Conservation (phyloP, 2,113 vertebrate species). For the Microcebus griseorufus region DNA sequence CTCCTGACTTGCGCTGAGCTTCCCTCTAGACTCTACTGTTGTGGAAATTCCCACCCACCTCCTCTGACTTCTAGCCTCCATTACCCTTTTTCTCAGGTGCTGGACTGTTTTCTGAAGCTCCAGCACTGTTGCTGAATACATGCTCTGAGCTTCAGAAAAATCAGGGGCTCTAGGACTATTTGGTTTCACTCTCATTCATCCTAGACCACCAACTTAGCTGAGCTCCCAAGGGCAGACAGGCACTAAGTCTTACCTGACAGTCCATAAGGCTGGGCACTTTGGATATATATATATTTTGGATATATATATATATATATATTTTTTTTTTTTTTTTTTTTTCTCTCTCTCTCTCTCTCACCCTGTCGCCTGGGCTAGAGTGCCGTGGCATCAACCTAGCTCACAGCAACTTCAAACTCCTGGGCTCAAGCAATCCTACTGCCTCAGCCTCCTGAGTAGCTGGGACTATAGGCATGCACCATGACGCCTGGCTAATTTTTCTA, state of each 20-base stretch:
- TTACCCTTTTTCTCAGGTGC: not conserved
- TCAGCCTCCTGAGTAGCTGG: no score
- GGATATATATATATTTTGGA: no score
- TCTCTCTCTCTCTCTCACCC: no score
- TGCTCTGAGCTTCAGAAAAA: not conserved
- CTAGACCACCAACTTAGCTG: not conserved
- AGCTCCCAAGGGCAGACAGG: conserved; percentile 11
- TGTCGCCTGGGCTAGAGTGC: no score
- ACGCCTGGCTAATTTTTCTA: no score
- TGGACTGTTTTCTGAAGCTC: not conserved
- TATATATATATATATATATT: no score
- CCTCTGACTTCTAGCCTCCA: not conserved
- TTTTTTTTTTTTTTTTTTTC: no score
- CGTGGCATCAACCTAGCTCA: no score
- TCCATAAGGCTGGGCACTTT: not conserved
- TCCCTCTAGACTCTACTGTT: not conserved
- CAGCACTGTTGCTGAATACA: not conserved
- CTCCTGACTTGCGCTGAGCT: not conserved
- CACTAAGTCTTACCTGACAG: not conserved
- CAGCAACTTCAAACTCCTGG: no score
- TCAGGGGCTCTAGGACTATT: not conserved
- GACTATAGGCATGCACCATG: no score
- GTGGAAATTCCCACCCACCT: not conserved
- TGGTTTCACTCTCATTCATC: not conserved
- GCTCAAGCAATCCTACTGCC: no score